Percentiles rank a stretch among this genome's conserved stretches.
These are phyloP conservation scores for Cichladusa arquata DNA, from an alignment of 2,113 vertebrate genomes.

Conservation along the genomic window DNA sequence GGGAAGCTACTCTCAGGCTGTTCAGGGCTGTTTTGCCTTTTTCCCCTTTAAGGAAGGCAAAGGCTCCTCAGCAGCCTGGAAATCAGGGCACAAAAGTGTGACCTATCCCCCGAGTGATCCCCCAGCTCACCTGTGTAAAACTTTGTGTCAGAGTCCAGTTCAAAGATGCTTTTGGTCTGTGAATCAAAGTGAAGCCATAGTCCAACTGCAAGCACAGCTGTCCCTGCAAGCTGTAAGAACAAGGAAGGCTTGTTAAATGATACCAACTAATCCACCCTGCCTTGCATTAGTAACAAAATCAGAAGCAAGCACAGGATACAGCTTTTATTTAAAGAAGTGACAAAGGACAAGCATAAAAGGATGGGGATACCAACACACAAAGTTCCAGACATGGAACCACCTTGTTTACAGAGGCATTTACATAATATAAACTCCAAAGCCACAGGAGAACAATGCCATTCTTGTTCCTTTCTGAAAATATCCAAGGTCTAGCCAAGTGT, in stretches of 20 bases:
- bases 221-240: conserved; percentile 85
- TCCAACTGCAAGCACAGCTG: conserved; percentile 86
- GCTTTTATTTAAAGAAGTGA: neutral
- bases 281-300: neutral
- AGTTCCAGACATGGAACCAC: neutral
- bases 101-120: neutral
- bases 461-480: neutral
- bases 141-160: conserved; percentile 68
- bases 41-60: neutral
- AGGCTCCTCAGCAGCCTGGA: neutral
- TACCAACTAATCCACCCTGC: neutral
- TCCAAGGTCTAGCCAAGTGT: neutral
- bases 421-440: neutral
- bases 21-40: neutral
- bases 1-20: neutral
- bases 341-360: neutral
- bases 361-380: neutral
- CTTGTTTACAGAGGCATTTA: neutral
- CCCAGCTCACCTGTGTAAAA: conserved; percentile 87
- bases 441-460: neutral
- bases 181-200: conserved; percentile 94
- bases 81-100: fast-evolving
- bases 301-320: neutral
- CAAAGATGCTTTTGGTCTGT: conserved; percentile 84
- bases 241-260: neutral